Evolutionary conservation across 1,140 invertebrate genomes (phyloP), one percentile per base, ranked within the genome.

Genomic region (Capitella teleta): DNA sequence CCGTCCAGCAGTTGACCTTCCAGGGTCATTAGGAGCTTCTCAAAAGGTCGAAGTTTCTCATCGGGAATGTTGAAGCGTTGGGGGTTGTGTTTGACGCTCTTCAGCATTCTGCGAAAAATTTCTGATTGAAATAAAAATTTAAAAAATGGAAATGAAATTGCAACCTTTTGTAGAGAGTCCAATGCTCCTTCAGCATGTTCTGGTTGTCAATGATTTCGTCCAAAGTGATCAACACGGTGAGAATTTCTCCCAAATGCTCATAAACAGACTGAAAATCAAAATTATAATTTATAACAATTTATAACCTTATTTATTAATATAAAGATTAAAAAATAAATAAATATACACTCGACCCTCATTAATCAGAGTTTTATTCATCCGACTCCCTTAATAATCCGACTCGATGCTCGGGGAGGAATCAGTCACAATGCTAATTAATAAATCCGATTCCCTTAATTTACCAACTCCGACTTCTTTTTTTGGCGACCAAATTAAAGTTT

Each of bases 131-230:
- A 2, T 4, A 4, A n/a, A 23, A 19, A 43, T n/a, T 43, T 25
- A 5, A 43, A 14, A 3, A 43, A 19, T 43, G 16, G 3, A 43
- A 25, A 43, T 43, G 18, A 2, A 43, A 21, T n/a, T 19, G 3
- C 30, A 3, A 70, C 70, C 68, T 76, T 60, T 79, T 75, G 57
- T 86, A 87, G 3, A 78, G 68, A 14, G 77, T 77, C 82, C 82
- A 86, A 60, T 84, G 80, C 16, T 84, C 79, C 47, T 78, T 65
- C 3, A 87, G 66, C 0, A 74, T 66, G 2, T 75, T 71, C 50
- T 81, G 79, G 34, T 67, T 66, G 24, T 76, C 72, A 26, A 87
- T 74, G 14, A 87, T 68, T 67, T 81, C 78, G 63, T 88, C 85
- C 10, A 88, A 58, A 19, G 78, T 83, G 8, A 86, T 70, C 4